Base-by-base conservation (phyloP, 2,888 invertebrate species). In the Chrysodeixis includens region DNA sequence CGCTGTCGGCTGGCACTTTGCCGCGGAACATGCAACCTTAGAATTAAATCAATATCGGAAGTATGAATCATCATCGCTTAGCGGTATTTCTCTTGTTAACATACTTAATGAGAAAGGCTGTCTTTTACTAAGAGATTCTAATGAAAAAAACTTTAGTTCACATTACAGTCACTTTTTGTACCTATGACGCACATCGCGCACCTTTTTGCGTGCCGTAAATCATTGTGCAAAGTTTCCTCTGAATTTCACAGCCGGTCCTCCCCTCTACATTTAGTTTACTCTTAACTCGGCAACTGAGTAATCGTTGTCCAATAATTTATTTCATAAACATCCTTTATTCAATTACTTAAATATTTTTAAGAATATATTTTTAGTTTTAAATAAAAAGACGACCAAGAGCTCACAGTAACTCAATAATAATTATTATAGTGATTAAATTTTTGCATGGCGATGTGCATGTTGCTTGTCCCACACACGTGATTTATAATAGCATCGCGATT, bases 391-490 rank as follows among this genome's bases (percentile, higher is more conserved):
- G n/a, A 3, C 18, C 46, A 46, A 18, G 46, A 16, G 12, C 22
- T 22, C 14, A 8, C 18, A 22, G 51, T 14, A 22, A 22, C n/a
- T n/a, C n/a, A n/a, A n/a, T 14, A 14, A 26, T 14, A 22, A 22
- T 12, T 10, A 3, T 56, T 53, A 18, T 57, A 5, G 26, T 59
- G 40, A 56, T 54, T 57, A 54, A 46, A 51, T 14, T 22, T 62
- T 32, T 63, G 67, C 46, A 63, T 54, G 14, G 40, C 66, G 46
- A 57, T 46, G 61, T 69, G 61, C 73, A 56, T 74, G 68, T 65
- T n/a, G 66, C 56, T 4, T 53, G 51, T 26, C 46, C 40, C 46
- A 20, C 74, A 65, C 78, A 78, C 78, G 76, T 77, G 76, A 73
- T 65, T 60, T 62, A 35, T 56, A 76, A 76, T 78, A 68, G 66